Conservation (phyloP, 2,888 invertebrate species). For the Teleogryllus oceanicus region DNA sequence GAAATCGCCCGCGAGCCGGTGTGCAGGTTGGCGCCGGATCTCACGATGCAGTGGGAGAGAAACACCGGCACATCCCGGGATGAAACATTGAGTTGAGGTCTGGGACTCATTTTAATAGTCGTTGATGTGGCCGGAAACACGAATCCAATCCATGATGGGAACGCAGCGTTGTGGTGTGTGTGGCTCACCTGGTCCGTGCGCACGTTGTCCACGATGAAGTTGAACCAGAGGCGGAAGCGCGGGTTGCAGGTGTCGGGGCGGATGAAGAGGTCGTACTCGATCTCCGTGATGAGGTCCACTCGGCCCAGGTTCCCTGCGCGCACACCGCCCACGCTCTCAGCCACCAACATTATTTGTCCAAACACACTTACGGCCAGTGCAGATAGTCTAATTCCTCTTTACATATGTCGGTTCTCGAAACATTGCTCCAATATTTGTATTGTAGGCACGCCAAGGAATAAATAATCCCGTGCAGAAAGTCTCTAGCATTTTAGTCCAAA, state of each 20-base stretch:
- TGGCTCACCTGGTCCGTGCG: conserved; percentile 76
- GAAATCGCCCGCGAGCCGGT: too few species aligned
- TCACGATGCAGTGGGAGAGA: background rate
- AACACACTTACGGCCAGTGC: too few species aligned
- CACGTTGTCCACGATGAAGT: conserved; percentile 96
- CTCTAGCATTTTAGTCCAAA: too few species aligned
- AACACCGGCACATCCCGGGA: background rate
- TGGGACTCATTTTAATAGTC: background rate
- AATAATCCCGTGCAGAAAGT: too few species aligned
- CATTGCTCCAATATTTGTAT: too few species aligned
- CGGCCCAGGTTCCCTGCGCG: conserved; percentile 77
- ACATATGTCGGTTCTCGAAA: too few species aligned
- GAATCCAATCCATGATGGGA: too few species aligned
- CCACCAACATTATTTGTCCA: too few species aligned
- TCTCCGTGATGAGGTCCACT: conserved; percentile 88
- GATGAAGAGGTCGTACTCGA: conserved; percentile 93
- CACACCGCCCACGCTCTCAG: too few species aligned
- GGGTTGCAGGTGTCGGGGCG: conserved; percentile 96
- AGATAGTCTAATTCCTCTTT: too few species aligned
- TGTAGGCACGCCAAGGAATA: too few species aligned
- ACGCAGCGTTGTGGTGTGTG: background rate
- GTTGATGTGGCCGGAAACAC: too few species aligned
- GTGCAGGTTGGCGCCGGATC: background rate
- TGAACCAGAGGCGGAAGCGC: conserved; percentile 91
- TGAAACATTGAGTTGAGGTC: background rate